Evolutionary conservation across 1,140 invertebrate genomes (phyloP), one percentile per base, ranked within the genome.

Genomic region (Neodiprion fabricii): DNA sequence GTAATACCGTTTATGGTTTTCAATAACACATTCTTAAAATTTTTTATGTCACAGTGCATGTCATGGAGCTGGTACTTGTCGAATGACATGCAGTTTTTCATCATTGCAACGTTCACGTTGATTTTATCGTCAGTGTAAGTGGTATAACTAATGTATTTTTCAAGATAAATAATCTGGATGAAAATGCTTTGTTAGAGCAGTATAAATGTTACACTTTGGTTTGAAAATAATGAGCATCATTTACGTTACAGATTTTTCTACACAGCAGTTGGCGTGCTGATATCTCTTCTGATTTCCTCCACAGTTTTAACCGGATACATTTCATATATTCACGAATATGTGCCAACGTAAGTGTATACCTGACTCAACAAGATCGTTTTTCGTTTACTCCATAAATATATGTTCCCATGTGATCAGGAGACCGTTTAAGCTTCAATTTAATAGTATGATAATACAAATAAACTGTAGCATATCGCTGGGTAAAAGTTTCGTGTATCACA

Each of bases 31-130:
- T 69, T 69, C 3, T 69, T 69, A 7, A 14, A 61, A 49, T 49
- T 40, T 74, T 28, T 2, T 71, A 69, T 71, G 53, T 82, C 72
- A 40, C 77, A 93, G 92, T 96, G 95, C 79, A 89, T 95, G 86
- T 91, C 91, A 7, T 95, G 94, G 93, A 92, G 93, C 28, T 96
- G 95, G 95, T 96, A 95, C 79, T 80, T 96, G 67, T 92, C 95
- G 14, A 92, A 92, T 73, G 95, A 96, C 82, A 95, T 94, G 91
- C 95, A 96, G 85, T 94, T 94, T 80, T 96, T 92, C 80, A 80
- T 92, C 8, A 82, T 95, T 72, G 85, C 85, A 50, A 83, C 84
- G 0, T 77, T 89, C 12, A 70, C 92, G 1, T 78, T 92, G 12
- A 86, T 92, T 14, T 73, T 91, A 7, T 92, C 91, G 40, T 85